Evolutionary conservation across 2,113 vertebrate genomes (phyloP), one percentile per base, ranked within the genome.

Genomic region (Microtus ochrogaster): DNA sequence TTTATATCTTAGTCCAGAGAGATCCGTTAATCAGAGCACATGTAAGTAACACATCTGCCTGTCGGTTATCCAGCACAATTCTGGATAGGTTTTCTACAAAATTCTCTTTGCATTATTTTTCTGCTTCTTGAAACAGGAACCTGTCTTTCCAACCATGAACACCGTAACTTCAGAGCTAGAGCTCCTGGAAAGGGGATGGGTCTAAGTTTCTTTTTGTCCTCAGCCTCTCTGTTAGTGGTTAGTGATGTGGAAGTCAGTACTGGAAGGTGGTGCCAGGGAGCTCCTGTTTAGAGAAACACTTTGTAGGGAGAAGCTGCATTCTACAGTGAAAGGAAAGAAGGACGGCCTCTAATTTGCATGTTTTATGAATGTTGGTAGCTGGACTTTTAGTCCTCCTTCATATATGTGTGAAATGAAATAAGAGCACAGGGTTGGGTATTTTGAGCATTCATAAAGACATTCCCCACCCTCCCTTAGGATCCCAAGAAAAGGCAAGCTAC

Each of bases 171-270:
- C 72, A 95, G 61, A 52, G 41, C 14, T 73, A 44, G 68, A 11
- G 22, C 61, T 87, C n/a, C 90, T 90, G 41, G 89, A 94, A 95
- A 90, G 55, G 28, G 72, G 90, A 94, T 55, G 22, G 49, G 77
- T 93, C 85, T 44, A 78, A 86, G n/a, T 88, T 93, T 96, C 41
- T 94, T 92, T 95, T 88, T 66, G 36, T 95, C 49, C n/a, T 95
- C 17, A 55, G 36, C 66, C 55, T 94, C 58, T 96, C 84, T 72
- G 77, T 95, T 96, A 89, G 61, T 86, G 74, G 76, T 92, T 97
- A 96, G 92, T 96, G 96, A 94, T 95, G 84, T 96, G 88, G 84
- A 97, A 96, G 81, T 73, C 88, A 96, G 73, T 58, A 33, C 28
- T 96, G 61, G 82, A 92, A 96, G 76, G 92, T 88, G 4, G 61